phyloP scores from a whole-genome alignment of 2,888 invertebrate species.

The Cyclophora albipunctata region DNA sequence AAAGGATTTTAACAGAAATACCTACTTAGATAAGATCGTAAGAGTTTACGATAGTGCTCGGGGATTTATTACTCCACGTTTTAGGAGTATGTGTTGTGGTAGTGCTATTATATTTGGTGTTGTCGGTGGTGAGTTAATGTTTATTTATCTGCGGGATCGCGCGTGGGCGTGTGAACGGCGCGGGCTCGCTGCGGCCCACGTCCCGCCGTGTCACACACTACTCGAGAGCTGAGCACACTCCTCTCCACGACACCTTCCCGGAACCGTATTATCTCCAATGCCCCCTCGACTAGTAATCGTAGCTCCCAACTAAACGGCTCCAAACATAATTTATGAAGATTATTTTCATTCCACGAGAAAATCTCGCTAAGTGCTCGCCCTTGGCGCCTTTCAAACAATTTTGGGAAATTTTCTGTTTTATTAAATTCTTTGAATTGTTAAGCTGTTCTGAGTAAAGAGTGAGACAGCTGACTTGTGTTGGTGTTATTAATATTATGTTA shows the following conservation, averaged over 20 bases:
- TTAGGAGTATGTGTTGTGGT: slow-evolving; percentile 18
- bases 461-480: background rate
- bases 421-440: slow-evolving; percentile 6
- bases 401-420: slow-evolving; percentile 8
- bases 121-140: slow-evolving; percentile 9
- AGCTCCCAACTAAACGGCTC: background rate
- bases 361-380: slow-evolving; percentile 10
- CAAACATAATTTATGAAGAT: slow-evolving; percentile 10
- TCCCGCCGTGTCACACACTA: background rate
- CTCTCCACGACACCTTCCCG: slow-evolving; percentile 1
- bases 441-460: background rate
- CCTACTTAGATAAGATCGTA: slow-evolving; percentile 32
- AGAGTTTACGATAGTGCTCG: slow-evolving; percentile 28
- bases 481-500: no score
- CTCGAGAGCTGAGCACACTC: background rate
- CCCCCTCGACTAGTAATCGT: background rate
- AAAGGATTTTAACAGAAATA: slow-evolving; percentile 28
- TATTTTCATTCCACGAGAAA: slow-evolving; percentile 7
- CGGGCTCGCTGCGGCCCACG: background rate
- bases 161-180: slow-evolving; percentile 17
- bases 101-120: slow-evolving; percentile 14
- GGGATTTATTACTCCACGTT: slow-evolving; percentile 29
- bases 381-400: slow-evolving; percentile 8
- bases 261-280: background rate
- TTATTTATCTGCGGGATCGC: slow-evolving; percentile 9